phyloP scores from a whole-genome alignment of 2,888 invertebrate genomes.

The Scaptomyza caliginosa region DNA sequence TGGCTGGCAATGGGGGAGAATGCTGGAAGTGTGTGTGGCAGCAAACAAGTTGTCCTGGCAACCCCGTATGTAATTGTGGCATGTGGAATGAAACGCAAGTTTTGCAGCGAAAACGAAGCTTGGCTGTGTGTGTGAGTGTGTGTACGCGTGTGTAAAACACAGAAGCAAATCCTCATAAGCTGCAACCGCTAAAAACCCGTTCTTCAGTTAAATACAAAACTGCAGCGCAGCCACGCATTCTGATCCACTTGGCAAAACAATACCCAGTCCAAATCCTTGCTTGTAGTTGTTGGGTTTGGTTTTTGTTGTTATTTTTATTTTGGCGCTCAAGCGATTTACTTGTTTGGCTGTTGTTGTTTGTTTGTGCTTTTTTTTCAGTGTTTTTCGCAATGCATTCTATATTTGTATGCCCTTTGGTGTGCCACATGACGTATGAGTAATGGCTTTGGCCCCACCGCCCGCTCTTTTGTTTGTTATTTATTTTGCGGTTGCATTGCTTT shows the following conservation, averaged over 20 bases:
- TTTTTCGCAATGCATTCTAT: constrained; percentile 42
- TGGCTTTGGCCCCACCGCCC: constrained; percentile 61
- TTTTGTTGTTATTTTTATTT: constrained; percentile 38
- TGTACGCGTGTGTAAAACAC: not conserved
- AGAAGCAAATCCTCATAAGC: constrained; percentile 10
- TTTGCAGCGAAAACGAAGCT: constrained; percentile 15
- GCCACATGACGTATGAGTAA: constrained; percentile 79
- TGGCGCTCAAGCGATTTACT: constrained; percentile 61
- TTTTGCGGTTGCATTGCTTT: constrained; percentile 73
- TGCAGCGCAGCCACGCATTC: constrained; percentile 25
- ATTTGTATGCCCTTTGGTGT: constrained; percentile 74
- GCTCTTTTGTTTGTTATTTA: constrained; percentile 58
- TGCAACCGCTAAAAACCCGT: constrained; percentile 10
- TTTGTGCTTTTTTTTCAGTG: constrained; percentile 29
- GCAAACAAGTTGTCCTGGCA: constrained; percentile 50
- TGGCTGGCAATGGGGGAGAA: constrained; percentile 1
- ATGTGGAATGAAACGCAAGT: constrained; percentile 52
- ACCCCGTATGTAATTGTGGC: constrained; percentile 63
- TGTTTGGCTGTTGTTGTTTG: constrained; percentile 8
- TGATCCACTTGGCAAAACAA: constrained; percentile 73
- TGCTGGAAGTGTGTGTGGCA: not conserved
- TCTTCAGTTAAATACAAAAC: constrained; percentile 17
- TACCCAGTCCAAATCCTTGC: constrained; percentile 35
- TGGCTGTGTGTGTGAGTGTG: not conserved
- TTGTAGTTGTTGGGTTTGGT: constrained; percentile 38